phyloP scores from a whole-genome alignment of 2,888 invertebrate genomes.

The Sinohyriopsis cumingii region DNA sequence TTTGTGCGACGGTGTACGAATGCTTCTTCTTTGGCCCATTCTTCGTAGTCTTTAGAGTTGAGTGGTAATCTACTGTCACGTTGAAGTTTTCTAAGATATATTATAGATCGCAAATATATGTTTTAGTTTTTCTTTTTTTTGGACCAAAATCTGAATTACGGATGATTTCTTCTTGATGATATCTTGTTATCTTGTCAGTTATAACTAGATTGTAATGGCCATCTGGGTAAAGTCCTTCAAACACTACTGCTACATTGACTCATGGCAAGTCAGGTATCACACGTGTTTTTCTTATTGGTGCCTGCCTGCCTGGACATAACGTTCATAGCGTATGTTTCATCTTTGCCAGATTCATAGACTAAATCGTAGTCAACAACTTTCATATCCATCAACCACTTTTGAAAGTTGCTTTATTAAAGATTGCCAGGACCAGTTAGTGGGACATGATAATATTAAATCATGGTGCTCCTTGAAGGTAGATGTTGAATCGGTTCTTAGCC shows the following conservation, averaged over 20 bases:
- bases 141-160: conserved; percentile 7
- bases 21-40: conserved; percentile 16
- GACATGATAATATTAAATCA: conserved; percentile 19
- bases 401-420: conserved; percentile 13
- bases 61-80: conserved; percentile 28
- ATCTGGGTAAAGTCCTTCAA: conserved; percentile 3
- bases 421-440: conserved; percentile 11
- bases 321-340: conserved; percentile 12
- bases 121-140: conserved; percentile 9
- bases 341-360: conserved; percentile 19
- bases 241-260: conserved; percentile 5
- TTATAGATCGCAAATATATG: conserved; percentile 22
- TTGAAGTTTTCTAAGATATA: conserved; percentile 7
- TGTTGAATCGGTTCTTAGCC: conserved; percentile 14
- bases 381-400: conserved; percentile 20
- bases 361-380: conserved; percentile 18
- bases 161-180: conserved; percentile 14
- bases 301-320: conserved; percentile 21
- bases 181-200: conserved; percentile 12
- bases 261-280: conserved; percentile 11
- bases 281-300: conserved; percentile 15
- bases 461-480: conserved; percentile 19
- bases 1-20: conserved; percentile 22
- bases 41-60: conserved; percentile 16
- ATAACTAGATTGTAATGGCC: conserved; percentile 19